Conservation (phyloP, 1,140 invertebrate species). For the Mactra quadrangularis region DNA sequence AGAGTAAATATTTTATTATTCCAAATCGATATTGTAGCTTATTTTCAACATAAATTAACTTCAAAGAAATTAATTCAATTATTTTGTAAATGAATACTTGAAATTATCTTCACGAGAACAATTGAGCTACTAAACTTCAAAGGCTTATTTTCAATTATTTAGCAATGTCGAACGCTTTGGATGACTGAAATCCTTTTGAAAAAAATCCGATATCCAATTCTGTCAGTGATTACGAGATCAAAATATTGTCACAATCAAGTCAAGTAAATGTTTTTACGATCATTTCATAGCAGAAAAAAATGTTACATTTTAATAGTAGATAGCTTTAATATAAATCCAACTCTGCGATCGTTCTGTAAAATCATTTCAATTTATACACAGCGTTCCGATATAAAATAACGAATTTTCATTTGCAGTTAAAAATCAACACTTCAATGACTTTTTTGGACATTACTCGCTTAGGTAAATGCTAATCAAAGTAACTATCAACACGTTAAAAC, state of each 20-base stretch:
- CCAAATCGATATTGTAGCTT: too few species aligned
- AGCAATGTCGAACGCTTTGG: background rate
- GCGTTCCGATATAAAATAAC: background rate
- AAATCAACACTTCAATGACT: constrained; percentile 23
- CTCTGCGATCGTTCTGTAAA: background rate
- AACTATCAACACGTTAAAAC: constrained; percentile 29
- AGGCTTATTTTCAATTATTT: background rate
- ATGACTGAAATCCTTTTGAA: background rate
- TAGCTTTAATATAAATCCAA: background rate
- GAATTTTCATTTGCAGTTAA: background rate
- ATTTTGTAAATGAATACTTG: constrained; percentile 54
- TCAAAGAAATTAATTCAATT: constrained; percentile 58
- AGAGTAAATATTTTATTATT: too few species aligned
- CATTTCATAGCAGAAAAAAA: too few species aligned
- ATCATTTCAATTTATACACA: background rate
- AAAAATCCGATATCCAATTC: constrained; percentile 34
- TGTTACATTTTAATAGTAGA: too few species aligned
- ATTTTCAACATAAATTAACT: constrained; percentile 54
- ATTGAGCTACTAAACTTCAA: background rate
- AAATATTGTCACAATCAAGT: too few species aligned
- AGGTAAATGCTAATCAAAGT: constrained; percentile 44
- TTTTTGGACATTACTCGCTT: constrained; percentile 32
- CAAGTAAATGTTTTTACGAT: too few species aligned
- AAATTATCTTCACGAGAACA: background rate
- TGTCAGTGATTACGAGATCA: too few species aligned